phyloP scores from a whole-genome alignment of 2,113 vertebrate species.

The Dolichotis patagonum region DNA sequence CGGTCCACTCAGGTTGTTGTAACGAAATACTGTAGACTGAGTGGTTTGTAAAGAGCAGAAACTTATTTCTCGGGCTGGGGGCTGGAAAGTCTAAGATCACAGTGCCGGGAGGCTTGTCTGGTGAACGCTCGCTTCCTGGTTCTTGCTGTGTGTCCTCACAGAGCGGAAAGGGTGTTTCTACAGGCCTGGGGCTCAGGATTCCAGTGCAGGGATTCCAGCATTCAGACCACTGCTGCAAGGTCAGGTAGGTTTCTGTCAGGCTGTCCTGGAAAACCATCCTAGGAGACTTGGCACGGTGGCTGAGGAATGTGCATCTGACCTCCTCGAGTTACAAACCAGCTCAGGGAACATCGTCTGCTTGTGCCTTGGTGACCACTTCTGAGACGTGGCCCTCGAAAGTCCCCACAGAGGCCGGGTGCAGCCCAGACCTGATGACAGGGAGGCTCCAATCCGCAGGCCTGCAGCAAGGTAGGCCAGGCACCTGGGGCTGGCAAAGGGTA shows the following conservation, averaged over 20 bases:
- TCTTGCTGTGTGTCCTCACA: neutral
- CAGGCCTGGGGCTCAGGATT: neutral
- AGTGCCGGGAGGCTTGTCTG: neutral
- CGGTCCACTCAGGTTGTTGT: neutral
- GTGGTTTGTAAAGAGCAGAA: neutral
- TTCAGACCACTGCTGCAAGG: neutral
- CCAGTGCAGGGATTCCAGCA: neutral
- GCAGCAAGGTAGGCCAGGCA: accelerated
- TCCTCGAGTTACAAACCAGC: neutral
- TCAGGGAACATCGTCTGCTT: neutral
- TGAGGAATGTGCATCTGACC: neutral
- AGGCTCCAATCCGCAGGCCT: neutral
- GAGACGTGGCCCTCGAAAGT: neutral
- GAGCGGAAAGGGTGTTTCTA: neutral
- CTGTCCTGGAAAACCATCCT: neutral
- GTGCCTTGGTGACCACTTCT: neutral
- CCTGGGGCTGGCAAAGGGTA: neutral
- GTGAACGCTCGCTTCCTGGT: neutral
- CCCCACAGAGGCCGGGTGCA: neutral
- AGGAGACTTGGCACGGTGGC: neutral
- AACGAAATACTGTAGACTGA: neutral
- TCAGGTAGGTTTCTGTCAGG: neutral
- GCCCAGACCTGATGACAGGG: neutral
- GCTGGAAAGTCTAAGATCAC: neutral
- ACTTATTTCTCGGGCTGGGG: neutral